Base-by-base conservation (phyloP, 1,140 invertebrate species). In the Holotrichia oblita region DNA sequence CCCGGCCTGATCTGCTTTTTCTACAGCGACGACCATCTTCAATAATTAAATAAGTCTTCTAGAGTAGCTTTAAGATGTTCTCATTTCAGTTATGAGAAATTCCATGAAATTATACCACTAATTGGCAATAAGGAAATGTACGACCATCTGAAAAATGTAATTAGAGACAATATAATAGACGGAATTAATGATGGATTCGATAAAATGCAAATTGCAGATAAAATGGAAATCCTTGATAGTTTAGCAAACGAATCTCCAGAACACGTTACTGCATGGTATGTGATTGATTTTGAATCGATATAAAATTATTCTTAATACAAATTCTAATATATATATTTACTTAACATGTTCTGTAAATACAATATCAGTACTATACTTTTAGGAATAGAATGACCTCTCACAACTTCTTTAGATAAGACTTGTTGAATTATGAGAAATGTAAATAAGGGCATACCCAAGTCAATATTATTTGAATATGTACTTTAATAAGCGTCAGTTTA, bases 1-100 rank as follows among this genome's bases (percentile, higher is more conserved):
- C 73, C 73, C 73, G 73, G 73, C 73, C 73, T 74, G 73, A 74
- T 42, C 40, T 12, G 17, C 41, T 17, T 41, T 74, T 74, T 40
- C 41, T 3, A 41, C 40, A 74, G 9, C 41, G 9, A 42, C 40
- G 64, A 22, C 34, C 22, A 34, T 27, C 34, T 22, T 72, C 34
- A 72, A 72, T 27, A 34, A 8, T 3, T 72, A 7, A 72, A 55
- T 55, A n/a, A 27, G 14, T 27, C 22, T 72, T 34, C 22, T 34
- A 27, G 6, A 22, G 14, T 22, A 10, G 17, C 24, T 17, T 55
- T 55, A 55, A 55, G 17, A n/a, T 17, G 14, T 3, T 55, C n/a
- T 55, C 3, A 74, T 74, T 74, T 44, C 40, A 74, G 73, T 17
- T 74, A 40, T 44, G 73, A 74, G 40, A 42, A 9, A 8, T 72